Base-by-base conservation (phyloP, 2,797 vertebrate species). In the Silurus lanzhouensis region DNA sequence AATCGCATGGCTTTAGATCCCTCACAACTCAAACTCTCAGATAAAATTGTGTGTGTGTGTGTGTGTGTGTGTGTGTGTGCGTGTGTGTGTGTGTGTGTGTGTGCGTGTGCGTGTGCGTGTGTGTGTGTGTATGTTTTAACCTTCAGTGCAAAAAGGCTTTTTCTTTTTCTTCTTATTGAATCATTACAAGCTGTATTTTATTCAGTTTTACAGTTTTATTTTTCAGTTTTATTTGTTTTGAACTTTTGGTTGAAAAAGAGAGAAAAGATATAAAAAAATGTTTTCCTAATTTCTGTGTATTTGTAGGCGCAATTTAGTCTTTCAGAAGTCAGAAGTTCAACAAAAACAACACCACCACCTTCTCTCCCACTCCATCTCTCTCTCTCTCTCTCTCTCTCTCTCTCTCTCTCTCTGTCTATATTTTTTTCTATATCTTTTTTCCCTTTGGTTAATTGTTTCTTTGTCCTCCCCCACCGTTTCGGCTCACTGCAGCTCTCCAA, bases 401-500 rank as follows among this genome's bases (percentile, higher is more conserved):
- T 52, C 48, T 52, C 48, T 52, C 48, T 52, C 48, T 52, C 10
- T 52, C 6, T 52, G 10, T 52, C 48, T 52, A 7, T 52, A 52
- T 52, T 52, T 52, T 52, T 52, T 52, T 52, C 10, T 52, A 52
- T 52, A 7, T 52, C 10, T 52, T 52, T 7, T 52, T 52, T 52
- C 7, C 48, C 48, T 7, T 52, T 31, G 9, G 44, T 70, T 78
- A 84, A 90, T 83, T 82, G 67, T 82, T 83, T 84, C 61, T 84
- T 85, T 52, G 68, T 83, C 82, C 75, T 82, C 78, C n/a, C 83
- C 55, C 63, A 58, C 71, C 19, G 85, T 66, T 85, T 70, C 88
- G 64, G 66, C 64, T 87, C 81, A 46, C 81, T 85, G 85, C 74
- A 4, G 67, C 81, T 83, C 79, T 89, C 81, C 87, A 87, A 86